These are phyloP conservation scores for Rachycentron canadum DNA, from an alignment of 2,797 vertebrate species.

Conservation along the genomic window DNA sequence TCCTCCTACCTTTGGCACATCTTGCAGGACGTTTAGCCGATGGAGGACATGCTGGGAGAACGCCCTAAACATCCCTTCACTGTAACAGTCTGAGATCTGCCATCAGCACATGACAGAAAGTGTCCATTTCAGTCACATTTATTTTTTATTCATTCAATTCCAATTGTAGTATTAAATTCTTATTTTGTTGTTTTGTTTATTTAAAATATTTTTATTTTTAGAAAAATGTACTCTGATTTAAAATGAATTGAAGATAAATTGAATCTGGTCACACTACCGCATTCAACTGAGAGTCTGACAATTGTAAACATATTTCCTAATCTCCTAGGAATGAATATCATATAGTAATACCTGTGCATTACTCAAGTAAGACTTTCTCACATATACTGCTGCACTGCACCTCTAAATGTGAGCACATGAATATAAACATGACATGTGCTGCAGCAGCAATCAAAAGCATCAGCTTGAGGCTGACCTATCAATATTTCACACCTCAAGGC, in stretches of 20 bases:
- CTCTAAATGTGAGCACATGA: constrained; percentile 69
- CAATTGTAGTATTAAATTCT: neutral
- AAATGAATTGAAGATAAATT: constrained; percentile 29
- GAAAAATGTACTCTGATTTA: constrained; percentile 14
- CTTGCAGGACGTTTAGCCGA: constrained; percentile 89
- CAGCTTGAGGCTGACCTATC: constrained; percentile 70
- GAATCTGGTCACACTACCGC: constrained; percentile 11
- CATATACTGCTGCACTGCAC: constrained; percentile 39
- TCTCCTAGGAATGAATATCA: constrained; percentile 55
- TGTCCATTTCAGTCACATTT: neutral
- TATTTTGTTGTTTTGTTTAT: neutral
- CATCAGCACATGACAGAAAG: constrained; percentile 67
- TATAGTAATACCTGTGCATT: constrained; percentile 45
- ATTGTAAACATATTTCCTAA: constrained; percentile 52
- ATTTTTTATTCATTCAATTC: constrained; percentile 10
- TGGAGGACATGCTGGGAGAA: constrained; percentile 96
- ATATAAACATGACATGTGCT: constrained; percentile 66
- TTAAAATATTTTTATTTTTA: constrained; percentile 4
- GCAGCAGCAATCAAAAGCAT: constrained; percentile 64
- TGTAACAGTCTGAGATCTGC: constrained; percentile 93
- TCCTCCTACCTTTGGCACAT: constrained; percentile 88
- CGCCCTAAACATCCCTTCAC: constrained; percentile 93
- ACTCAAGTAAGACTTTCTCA: constrained; percentile 46
- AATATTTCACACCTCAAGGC: constrained; percentile 79
- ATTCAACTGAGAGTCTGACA: constrained; percentile 27